Conservation (phyloP, 2,888 invertebrate species). For the Phasia obesa region DNA sequence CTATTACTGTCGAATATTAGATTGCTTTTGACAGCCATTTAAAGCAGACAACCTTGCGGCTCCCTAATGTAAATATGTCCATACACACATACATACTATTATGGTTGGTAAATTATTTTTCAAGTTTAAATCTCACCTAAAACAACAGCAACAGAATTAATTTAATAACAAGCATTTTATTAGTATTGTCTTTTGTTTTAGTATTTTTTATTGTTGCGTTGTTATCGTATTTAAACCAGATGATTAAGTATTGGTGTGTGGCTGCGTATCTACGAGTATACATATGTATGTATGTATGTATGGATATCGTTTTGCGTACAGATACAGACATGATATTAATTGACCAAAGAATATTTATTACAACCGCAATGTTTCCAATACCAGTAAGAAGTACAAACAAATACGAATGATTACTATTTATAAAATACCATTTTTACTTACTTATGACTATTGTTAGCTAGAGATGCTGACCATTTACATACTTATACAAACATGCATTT, state of each 20-base stretch:
- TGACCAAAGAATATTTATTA: conserved; percentile 77
- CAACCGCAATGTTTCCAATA: conserved; percentile 75
- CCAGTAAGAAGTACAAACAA: conserved; percentile 57
- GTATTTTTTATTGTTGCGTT: conserved; percentile 30
- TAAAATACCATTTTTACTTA: conserved; percentile 48
- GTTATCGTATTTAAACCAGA: conserved; percentile 27
- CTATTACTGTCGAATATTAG: too few species aligned
- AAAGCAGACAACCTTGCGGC: too few species aligned
- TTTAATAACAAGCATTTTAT: conserved; percentile 55
- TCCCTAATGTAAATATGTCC: too few species aligned
- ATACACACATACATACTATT: too few species aligned
- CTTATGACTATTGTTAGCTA: conserved; percentile 28
- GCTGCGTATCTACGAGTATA: conserved; percentile 31
- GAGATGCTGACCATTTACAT: conserved; percentile 46
- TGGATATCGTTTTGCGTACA: conserved; percentile 70
- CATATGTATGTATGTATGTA: too few species aligned
- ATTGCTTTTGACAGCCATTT: too few species aligned
- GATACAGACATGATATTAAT: conserved; percentile 74
- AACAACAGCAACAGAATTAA: conserved; percentile 29
- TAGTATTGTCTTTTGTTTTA: conserved; percentile 34
- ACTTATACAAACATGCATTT: not conserved
- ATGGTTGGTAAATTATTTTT: not conserved
- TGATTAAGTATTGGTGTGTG: conserved; percentile 45
- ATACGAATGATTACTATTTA: conserved; percentile 41
- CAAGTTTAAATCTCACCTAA: conserved; percentile 15